Conservation (phyloP, 2,113 vertebrate genomes). For the Plecotus auritus region DNA sequence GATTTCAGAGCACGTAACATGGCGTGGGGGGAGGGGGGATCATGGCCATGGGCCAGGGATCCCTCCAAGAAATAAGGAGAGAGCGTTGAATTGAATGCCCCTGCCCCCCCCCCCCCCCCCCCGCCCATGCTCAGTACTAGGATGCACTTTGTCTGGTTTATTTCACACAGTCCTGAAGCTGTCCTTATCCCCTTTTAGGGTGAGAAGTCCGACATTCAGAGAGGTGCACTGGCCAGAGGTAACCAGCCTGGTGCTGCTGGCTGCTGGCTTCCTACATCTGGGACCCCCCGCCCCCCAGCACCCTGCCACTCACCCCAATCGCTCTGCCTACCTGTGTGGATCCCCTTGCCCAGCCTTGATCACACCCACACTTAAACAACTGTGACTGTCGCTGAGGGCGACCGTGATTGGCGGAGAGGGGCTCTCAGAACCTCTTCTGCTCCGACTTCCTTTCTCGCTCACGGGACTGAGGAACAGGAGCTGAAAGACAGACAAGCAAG, state of each 20-base stretch:
- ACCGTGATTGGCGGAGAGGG: too few relatives aligned
- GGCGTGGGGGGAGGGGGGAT: rapidly evolving
- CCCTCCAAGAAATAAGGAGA: not conserved
- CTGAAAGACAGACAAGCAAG: not conserved
- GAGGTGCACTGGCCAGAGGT: not conserved
- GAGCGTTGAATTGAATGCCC: not conserved
- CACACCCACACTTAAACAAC: not conserved
- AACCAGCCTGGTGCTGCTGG: not conserved
- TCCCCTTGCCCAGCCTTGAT: not conserved
- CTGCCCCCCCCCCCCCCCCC: too few relatives aligned
- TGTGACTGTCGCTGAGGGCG: not conserved
- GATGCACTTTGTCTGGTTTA: not conserved
- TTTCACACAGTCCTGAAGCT: not conserved
- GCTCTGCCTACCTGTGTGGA: not conserved
- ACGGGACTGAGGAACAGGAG: not conserved
- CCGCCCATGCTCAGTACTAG: not conserved
- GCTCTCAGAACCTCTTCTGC: not conserved
- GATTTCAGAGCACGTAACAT: not conserved
- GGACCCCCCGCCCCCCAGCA: not conserved
- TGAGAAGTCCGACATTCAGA: not conserved
- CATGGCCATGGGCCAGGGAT: not conserved
- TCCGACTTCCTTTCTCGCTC: not conserved
- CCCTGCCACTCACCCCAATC: not conserved
- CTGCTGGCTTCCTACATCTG: not conserved
- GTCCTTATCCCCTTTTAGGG: not conserved